Base-by-base conservation (phyloP, 2,888 invertebrate genomes). In the Heliconius sara region DNA sequence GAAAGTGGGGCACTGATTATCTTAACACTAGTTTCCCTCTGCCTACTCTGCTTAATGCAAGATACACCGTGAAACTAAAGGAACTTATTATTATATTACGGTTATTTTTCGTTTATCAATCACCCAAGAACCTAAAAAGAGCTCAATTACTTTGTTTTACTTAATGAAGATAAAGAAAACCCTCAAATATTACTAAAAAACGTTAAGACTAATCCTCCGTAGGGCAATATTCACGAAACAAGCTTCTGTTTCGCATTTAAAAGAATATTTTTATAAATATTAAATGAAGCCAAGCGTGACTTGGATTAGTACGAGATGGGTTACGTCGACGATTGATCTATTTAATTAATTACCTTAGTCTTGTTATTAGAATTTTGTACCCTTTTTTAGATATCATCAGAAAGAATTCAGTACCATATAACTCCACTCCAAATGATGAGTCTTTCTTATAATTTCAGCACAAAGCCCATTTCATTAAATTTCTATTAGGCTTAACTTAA, bases 131-230 rank as follows among this genome's bases (percentile, higher is more conserved):
- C 68, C 39, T 68, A 68, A 68, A 39, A n/a, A 68, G 22, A 39
- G 10, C n/a, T n/a, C n/a, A 68, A 39, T 68, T 39, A 70, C 25
- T 43, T 47, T 57, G 30, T 57, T n/a, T 30, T 72, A 72, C 30
- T 34, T 73, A 73, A 57, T 57, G n/a, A 60, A 34, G 16, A 34
- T 30, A 4, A 16, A 34, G 16, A 52, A 34, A 39, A 13, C 16
- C 60, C 34, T 72, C 22, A 72, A 57, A 73, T 73, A 73, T 60
- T 60, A 34, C 73, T 60, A 16, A 73, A 39, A 73, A 73, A 60
- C 22, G 57, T 60, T 34, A n/a, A 73, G 22, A n/a, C 57, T 57
- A 73, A 60, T 73, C 60, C 73, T 73, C 60, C 30, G 73, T 60
- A 73, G 60, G 22, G 60, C 60, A 16, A 73, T 73, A 60, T 73